Evolutionary conservation across 92 coral and sea anemone genomes (phyloP), one percentile per base, ranked within the genome.

Genomic region (Epizoanthus stellaris): DNA sequence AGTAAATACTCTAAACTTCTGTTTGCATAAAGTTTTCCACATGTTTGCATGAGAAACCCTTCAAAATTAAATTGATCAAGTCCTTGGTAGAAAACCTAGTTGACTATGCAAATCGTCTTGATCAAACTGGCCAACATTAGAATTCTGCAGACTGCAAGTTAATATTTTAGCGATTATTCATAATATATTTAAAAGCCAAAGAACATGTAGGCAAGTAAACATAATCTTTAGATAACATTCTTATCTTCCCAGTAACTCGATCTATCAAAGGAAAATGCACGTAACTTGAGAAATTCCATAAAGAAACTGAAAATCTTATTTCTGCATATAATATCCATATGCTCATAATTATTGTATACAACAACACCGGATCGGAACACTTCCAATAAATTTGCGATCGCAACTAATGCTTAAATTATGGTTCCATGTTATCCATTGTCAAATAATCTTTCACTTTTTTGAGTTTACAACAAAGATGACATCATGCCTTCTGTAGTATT

Each of bases 201-300:
- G 13, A 52, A 52, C 2, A 52, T 10, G 56, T 9, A 52, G 56
- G 56, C 56, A 52, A 52, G 56, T 52, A 9, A 52, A 1, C 56
- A 65, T 10, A 14, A 15, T 12, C 56, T 63, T 36, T 58, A n/a
- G 42, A 20, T 36, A 23, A 34, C 49, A 17, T 38, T 39, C 40
- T 23, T 59, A 40, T 76, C 14, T 79, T 63, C 61, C 6, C 45
- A 5, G 60, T 62, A 63, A 79, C 83, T 19, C 23, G 67, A 77
- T 42, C 72, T 12, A 19, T 38, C 25, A 63, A 79, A 79, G n/a
- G 60, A 20, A 62, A 79, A 62, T 23, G 30, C 45, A 7, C 20
- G 83, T 62, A 79, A 79, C 21, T 72, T 47, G 59, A 72, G 77
- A 49, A 66, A 72, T 47, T 72, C 77, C 34, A 72, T 19, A 72